A percentile compares a stretch with the other conserved stretches of the same genome.
phyloP scores from a whole-genome alignment of 2,888 invertebrate species.

The Mamestra brassicae region DNA sequence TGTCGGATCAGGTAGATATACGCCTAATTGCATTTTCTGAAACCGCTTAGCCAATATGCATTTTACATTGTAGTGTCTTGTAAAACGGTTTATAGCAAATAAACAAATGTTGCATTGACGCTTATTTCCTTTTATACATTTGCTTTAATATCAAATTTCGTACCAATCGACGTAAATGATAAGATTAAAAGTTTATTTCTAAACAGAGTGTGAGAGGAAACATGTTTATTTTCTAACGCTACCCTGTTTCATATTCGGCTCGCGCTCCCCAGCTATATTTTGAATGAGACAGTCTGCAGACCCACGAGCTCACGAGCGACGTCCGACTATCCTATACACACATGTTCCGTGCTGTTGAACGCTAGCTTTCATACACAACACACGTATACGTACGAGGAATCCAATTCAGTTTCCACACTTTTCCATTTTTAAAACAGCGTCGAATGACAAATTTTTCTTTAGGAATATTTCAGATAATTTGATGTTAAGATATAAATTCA shows the following conservation, averaged over 20 bases:
- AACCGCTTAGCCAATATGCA: slow-evolving; percentile 38
- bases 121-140: slow-evolving; percentile 12
- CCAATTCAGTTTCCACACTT: slow-evolving; percentile 48
- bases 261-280: slow-evolving; percentile 82
- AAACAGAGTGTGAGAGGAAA: slow-evolving; percentile 25
- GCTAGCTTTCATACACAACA: slow-evolving; percentile 56
- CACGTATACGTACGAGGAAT: slow-evolving; percentile 45
- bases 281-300: slow-evolving; percentile 85
- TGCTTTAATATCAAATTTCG: slow-evolving; percentile 31
- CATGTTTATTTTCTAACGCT: slow-evolving; percentile 78
- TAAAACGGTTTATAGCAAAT: slow-evolving; percentile 31
- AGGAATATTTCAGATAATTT: slow-evolving; percentile 54
- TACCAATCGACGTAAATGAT: slow-evolving; percentile 28
- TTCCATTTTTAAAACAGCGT: slow-evolving; percentile 60
- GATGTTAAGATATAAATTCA: slow-evolving; percentile 59
- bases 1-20: slow-evolving; percentile 26
- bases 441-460: slow-evolving; percentile 54
- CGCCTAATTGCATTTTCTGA: slow-evolving; percentile 39
- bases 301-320: slow-evolving; percentile 81
- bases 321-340: slow-evolving; percentile 76
- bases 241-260: slow-evolving; percentile 83
- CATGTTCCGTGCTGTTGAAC: slow-evolving; percentile 71
- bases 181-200: slow-evolving; percentile 36
- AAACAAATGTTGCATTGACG: slow-evolving; percentile 28
- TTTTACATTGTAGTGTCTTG: slow-evolving; percentile 55